phyloP scores from a whole-genome alignment of 2,888 invertebrate species.

The Molanna angustata region DNA sequence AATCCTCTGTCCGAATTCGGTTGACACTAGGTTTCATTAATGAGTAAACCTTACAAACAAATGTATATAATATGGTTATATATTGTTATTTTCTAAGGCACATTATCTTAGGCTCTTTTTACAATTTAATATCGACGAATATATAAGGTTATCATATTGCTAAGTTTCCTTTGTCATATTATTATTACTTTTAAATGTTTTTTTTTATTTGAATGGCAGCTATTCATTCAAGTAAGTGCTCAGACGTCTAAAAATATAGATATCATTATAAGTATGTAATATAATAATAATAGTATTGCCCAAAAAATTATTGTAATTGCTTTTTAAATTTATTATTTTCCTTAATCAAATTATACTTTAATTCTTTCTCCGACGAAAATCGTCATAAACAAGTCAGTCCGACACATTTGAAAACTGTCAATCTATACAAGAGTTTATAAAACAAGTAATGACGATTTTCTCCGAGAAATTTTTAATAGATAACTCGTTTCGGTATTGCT shows the following conservation, averaged over 20 bases:
- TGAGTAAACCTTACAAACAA: slow-evolving; percentile 15
- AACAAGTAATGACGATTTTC: too few species aligned
- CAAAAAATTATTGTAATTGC: slow-evolving; percentile 1
- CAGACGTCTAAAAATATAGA: slow-evolving; percentile 31
- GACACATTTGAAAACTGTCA: too few species aligned
- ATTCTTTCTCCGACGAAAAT: too few species aligned
- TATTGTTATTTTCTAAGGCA: slow-evolving; percentile 60
- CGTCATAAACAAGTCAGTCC: too few species aligned
- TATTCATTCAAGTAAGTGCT: slow-evolving; percentile 31
- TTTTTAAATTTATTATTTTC: too few species aligned
- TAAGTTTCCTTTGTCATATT: slow-evolving; percentile 23
- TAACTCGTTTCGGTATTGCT: too few species aligned
- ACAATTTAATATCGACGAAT: slow-evolving; percentile 26
- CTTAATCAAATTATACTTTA: too few species aligned
- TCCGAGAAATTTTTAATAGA: too few species aligned
- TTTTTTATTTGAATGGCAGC: too few species aligned
- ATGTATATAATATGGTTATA: slow-evolving; percentile 50
- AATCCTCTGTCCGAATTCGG: slow-evolving; percentile 7
- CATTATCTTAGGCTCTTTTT: slow-evolving; percentile 55
- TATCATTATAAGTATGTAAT: slow-evolving; percentile 18
- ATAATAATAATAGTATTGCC: slow-evolving; percentile 24
- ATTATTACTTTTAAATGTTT: too few species aligned
- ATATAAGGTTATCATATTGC: slow-evolving; percentile 21
- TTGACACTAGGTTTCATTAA: slow-evolving; percentile 8
- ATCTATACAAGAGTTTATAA: too few species aligned